A percentile compares a stretch with the other conserved stretches of the same genome.
phyloP scores from a whole-genome alignment of 2,113 vertebrate species.

The Phoenicopterus ruber region DNA sequence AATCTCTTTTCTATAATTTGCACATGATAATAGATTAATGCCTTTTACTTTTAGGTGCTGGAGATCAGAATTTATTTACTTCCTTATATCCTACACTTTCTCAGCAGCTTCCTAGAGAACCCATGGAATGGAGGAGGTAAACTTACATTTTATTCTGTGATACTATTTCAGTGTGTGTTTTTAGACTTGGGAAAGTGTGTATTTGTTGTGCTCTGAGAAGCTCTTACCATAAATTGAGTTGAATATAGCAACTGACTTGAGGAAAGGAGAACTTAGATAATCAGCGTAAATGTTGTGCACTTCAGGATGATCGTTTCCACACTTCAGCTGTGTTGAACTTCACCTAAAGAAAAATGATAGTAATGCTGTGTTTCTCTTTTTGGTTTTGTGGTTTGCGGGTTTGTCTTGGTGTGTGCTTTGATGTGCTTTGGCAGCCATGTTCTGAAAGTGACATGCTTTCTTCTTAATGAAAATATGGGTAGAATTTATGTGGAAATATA shows the following conservation, averaged over 20 bases:
- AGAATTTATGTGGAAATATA: neutral
- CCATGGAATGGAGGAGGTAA: conserved; percentile 98
- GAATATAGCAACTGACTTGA: neutral
- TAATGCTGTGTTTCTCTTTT: neutral
- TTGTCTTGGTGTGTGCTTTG: neutral
- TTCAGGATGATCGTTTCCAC: neutral
- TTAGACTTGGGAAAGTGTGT: neutral
- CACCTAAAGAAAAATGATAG: neutral
- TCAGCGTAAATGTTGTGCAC: neutral
- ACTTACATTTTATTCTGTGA: neutral
- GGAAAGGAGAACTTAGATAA: neutral
- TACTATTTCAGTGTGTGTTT: neutral
- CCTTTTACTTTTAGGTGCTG: conserved; percentile 83
- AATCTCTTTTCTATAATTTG: neutral
- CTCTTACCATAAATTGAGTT: neutral
- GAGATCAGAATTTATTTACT: conserved; percentile 91
- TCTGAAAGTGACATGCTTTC: neutral
- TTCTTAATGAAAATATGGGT: neutral
- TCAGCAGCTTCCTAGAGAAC: conserved; percentile 93
- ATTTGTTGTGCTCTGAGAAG: neutral
- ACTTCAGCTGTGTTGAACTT: neutral
- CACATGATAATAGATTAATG: neutral
- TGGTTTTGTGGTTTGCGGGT: neutral
- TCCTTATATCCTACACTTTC: conserved; percentile 88
- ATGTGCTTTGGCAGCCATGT: neutral